Conservation (phyloP, 1,140 invertebrate species). For the Pseudomyrmex sp. region DNA sequence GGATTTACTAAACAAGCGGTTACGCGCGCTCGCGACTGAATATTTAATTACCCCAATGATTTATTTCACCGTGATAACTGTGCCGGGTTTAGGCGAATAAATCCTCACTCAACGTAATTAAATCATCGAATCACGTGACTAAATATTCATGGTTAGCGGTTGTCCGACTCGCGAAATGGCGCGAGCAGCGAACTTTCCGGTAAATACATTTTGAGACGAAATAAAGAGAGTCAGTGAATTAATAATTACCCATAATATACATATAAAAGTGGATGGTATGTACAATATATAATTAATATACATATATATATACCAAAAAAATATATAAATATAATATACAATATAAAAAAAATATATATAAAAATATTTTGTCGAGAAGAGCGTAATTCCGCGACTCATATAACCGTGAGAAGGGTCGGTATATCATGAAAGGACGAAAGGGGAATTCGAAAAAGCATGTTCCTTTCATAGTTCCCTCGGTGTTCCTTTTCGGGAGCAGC, state of each 20-base stretch:
- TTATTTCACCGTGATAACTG: conserved; percentile 52
- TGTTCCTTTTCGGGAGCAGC: conserved; percentile 34
- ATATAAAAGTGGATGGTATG: neutral
- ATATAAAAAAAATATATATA: neutral
- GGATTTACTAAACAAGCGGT: conserved; percentile 52
- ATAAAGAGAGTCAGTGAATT: neutral
- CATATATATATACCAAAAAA: neutral
- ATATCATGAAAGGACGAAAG: conserved; percentile 33
- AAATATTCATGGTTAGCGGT: conserved; percentile 33
- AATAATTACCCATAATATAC: neutral
- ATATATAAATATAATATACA: neutral
- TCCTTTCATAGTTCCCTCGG: conserved; percentile 26
- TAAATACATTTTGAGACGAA: neutral
- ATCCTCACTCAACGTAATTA: conserved; percentile 55
- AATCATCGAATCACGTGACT: conserved; percentile 30
- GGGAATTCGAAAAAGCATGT: conserved; percentile 5
- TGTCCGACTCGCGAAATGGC: neutral
- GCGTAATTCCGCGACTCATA: neutral
- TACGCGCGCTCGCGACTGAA: conserved; percentile 24
- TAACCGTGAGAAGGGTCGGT: conserved; percentile 3
- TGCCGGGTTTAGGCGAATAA: conserved; percentile 43
- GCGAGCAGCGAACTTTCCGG: neutral
- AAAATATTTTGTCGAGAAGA: neutral
- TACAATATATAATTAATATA: neutral
- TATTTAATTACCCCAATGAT: conserved; percentile 51